A percentile compares a stretch with the other conserved stretches of the same genome.
phyloP scores from a whole-genome alignment of 2,113 vertebrate species.

The Acanthochromis polyacanthus region DNA sequence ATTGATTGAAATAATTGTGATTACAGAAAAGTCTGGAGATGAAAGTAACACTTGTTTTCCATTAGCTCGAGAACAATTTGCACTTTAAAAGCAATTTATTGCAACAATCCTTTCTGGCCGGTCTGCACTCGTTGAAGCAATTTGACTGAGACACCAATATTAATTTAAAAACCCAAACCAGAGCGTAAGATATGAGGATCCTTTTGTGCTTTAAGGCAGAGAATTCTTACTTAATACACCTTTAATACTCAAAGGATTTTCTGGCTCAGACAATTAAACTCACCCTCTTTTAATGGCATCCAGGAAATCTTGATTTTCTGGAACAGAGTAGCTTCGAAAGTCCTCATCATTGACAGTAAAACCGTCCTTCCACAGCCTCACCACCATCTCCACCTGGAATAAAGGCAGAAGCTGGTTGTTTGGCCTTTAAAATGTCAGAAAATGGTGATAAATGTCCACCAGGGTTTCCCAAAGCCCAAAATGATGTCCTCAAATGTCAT shows the following conservation, averaged over 20 bases:
- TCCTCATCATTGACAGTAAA: slow-evolving; percentile 93
- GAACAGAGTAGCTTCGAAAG: slow-evolving; percentile 89
- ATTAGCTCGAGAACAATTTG: too few relatives aligned
- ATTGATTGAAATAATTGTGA: too few relatives aligned
- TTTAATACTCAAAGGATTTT: background rate
- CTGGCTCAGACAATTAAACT: slow-evolving; percentile 21
- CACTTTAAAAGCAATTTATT: too few relatives aligned
- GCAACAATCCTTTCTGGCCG: too few relatives aligned
- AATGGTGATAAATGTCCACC: too few relatives aligned
- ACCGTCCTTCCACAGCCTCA: slow-evolving; percentile 96
- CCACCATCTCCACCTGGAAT: slow-evolving; percentile 91
- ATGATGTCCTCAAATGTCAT: too few relatives aligned
- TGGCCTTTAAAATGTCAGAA: too few relatives aligned
- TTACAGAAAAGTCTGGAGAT: too few relatives aligned
- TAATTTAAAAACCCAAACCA: background rate
- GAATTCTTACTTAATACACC: background rate
- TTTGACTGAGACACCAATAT: background rate
- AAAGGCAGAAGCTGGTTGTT: background rate
- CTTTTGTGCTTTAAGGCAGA: background rate
- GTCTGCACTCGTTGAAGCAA: too few relatives aligned
- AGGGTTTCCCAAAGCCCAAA: too few relatives aligned
- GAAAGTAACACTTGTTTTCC: too few relatives aligned
- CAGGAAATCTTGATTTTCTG: slow-evolving; percentile 93
- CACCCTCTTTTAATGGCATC: slow-evolving; percentile 94
- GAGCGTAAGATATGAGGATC: background rate